phyloP scores from a whole-genome alignment of 2,888 invertebrate genomes.

The Euplexia lucipara region DNA sequence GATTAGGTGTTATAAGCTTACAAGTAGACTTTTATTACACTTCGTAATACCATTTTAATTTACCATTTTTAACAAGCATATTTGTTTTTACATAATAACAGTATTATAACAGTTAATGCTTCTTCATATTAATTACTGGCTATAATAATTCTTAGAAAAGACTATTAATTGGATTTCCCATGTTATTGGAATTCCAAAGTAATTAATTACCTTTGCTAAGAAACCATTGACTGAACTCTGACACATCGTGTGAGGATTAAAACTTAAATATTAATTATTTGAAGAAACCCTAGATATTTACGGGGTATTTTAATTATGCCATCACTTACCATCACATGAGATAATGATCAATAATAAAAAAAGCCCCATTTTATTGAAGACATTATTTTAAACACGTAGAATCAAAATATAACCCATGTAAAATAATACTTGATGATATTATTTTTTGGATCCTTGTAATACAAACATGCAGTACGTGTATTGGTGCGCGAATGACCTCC shows the following conservation, averaged over 20 bases:
- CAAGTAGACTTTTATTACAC: not conserved
- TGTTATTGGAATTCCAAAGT: conserved; percentile 16
- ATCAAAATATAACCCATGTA: no score
- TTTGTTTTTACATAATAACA: not conserved
- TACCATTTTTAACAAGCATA: not conserved
- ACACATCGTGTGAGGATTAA: not conserved
- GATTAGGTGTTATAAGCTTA: not conserved
- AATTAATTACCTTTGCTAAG: conserved; percentile 14
- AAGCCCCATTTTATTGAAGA: not conserved
- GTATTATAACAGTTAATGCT: not conserved
- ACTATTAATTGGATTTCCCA: conserved; percentile 10
- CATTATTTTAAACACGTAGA: not conserved
- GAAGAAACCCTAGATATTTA: no score
- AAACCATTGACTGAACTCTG: conserved; percentile 16
- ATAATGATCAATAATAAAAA: no score
- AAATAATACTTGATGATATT: no score
- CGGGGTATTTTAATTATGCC: not conserved
- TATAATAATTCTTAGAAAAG: conserved; percentile 1
- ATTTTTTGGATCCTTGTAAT: not conserved
- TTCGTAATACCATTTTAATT: not conserved
- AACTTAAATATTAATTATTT: not conserved
- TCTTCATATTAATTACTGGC: not conserved
- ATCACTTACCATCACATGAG: no score
- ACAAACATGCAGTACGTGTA: not conserved
- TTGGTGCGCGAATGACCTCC: conserved; percentile 12